phyloP scores from a whole-genome alignment of 2,888 invertebrate species.

The Lasioglossum oenotherae region DNA sequence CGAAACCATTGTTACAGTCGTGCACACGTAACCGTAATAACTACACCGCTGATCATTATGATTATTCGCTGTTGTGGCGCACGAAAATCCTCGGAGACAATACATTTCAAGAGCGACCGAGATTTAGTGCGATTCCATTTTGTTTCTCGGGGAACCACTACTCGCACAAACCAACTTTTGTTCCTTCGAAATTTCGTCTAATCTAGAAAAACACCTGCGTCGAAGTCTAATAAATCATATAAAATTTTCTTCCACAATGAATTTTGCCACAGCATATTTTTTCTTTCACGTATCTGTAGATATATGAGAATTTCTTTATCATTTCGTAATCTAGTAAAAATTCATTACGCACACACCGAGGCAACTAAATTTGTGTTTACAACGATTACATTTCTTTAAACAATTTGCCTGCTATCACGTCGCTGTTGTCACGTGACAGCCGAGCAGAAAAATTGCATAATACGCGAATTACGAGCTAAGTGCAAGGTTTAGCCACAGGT shows the following conservation, averaged over 20 bases:
- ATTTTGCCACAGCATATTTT: no score
- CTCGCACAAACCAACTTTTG: background rate
- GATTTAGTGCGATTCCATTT: background rate
- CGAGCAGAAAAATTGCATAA: background rate
- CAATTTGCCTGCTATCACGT: background rate
- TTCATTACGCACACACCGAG: no score
- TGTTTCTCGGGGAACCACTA: background rate
- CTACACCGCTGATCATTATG: background rate
- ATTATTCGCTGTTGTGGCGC: background rate
- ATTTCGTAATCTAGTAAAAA: background rate
- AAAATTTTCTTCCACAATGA: no score
- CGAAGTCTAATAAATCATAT: no score
- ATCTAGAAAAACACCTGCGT: no score
- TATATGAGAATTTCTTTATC: no score
- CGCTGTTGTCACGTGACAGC: background rate
- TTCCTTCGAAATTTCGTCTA: no score
- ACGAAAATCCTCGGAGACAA: background rate
- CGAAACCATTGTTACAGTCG: slow-evolving; percentile 32
- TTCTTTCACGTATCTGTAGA: no score
- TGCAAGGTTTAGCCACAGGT: slow-evolving; percentile 2
- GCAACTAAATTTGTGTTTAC: no score
- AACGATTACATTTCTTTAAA: no score
- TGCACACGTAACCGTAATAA: slow-evolving; percentile 15
- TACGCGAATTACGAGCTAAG: background rate
- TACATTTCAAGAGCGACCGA: background rate